Evolutionary conservation across 2,888 invertebrate genomes (phyloP).

Genomic region (Neocrepidodera transversa): DNA sequence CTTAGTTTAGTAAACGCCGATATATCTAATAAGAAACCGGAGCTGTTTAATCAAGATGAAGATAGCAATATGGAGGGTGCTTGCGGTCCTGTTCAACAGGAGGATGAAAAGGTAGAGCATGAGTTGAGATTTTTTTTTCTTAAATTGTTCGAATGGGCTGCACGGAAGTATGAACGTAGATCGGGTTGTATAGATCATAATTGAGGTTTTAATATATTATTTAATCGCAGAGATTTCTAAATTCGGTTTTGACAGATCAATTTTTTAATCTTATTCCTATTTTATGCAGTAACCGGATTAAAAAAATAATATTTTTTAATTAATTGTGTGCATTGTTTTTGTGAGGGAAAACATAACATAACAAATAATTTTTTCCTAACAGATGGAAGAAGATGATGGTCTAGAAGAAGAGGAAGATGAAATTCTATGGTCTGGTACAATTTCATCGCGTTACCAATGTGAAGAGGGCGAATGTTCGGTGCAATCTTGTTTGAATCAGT

Average conservation of each 20-base stretch:
- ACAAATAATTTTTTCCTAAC: slow-evolving; percentile 14
- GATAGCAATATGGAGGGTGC: slow-evolving; percentile 49
- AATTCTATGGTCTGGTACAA: slow-evolving; percentile 52
- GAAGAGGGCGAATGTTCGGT: slow-evolving; percentile 84
- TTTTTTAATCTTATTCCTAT: slow-evolving; percentile 7
- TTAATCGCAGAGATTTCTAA: no score
- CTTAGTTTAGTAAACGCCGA: slow-evolving; percentile 55
- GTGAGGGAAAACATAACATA: not conserved
- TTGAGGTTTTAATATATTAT: no score
- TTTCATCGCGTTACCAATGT: slow-evolving; percentile 72
- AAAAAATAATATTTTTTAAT: no score
- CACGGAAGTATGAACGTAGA: not conserved
- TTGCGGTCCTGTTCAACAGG: slow-evolving; percentile 47
- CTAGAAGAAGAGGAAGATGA: slow-evolving; percentile 46
- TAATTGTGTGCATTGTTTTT: no score
- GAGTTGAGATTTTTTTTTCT: not conserved
- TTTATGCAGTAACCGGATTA: no score
- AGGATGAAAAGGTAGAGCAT: slow-evolving; percentile 53
- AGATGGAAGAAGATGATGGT: slow-evolving; percentile 57
- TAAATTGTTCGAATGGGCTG: not conserved
- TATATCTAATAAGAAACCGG: slow-evolving; percentile 49
- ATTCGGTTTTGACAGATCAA: slow-evolving; percentile 9
- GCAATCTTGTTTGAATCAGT: slow-evolving; percentile 89
- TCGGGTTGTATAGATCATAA: not conserved
- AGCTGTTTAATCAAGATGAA: slow-evolving; percentile 36